Percentiles rank a stretch among this genome's conserved stretches.
Evolutionary conservation across 1,140 invertebrate species (phyloP).

Genomic region (Zaprionus africanus): DNA sequence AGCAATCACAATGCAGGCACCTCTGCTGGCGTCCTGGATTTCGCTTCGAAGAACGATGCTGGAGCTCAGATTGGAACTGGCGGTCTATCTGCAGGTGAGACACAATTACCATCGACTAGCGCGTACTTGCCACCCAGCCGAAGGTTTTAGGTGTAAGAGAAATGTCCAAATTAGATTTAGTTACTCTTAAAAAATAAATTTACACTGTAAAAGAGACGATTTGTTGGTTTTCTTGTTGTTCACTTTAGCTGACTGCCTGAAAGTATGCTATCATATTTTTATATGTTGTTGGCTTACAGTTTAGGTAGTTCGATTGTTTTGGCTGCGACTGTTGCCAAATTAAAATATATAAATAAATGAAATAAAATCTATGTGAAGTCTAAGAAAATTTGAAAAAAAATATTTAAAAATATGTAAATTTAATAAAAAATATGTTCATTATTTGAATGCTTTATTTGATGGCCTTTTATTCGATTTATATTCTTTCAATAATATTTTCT

Average conservation of each 20-base stretch:
- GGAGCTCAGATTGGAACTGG: not conserved
- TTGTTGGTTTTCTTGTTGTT: not conserved
- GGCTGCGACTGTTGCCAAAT: slow-evolving; percentile 15
- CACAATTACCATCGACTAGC: slow-evolving; percentile 53
- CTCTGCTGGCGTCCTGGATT: slow-evolving; percentile 61
- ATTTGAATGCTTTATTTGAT: not conserved
- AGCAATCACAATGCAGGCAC: slow-evolving; percentile 62
- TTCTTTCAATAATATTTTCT: not conserved
- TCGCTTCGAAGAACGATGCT: slow-evolving; percentile 48
- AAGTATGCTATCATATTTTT: slow-evolving; percentile 17
- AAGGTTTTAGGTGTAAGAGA: slow-evolving; percentile 51
- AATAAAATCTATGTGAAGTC: too few relatives aligned
- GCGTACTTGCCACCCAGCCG: slow-evolving; percentile 68
- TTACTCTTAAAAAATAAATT: slow-evolving; percentile 31
- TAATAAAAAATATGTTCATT: not conserved
- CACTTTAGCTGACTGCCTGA: not conserved
- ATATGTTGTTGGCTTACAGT: not conserved
- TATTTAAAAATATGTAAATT: not conserved
- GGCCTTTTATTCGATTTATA: not conserved
- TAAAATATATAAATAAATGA: not conserved
- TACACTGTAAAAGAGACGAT: slow-evolving; percentile 9
- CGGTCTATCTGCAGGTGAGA: slow-evolving; percentile 20
- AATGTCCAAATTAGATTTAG: slow-evolving; percentile 18
- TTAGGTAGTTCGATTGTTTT: not conserved
- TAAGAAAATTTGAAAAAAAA: not conserved